Evolutionary conservation across 2,888 invertebrate genomes (phyloP).

Genomic region (Caenorhabditis uteleia): DNA sequence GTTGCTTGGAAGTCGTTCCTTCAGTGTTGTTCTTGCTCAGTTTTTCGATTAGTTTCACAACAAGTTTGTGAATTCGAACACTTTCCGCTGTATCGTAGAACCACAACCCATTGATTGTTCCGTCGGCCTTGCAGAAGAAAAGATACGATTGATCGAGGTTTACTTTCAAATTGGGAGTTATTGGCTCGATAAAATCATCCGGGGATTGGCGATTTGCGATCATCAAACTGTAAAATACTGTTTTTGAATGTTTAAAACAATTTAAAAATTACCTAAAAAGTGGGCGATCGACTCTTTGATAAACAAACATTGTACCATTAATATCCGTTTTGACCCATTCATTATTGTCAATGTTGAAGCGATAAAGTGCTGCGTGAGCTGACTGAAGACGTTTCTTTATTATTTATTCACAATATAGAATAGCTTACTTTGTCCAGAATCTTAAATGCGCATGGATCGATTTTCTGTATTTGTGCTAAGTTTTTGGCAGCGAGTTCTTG

Average conservation of each 20-base stretch:
- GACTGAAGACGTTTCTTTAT: constrained; percentile 27
- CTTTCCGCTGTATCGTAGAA: constrained; percentile 47
- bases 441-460: constrained; percentile 56
- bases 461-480: constrained; percentile 51
- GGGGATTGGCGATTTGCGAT: constrained; percentile 64
- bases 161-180: constrained; percentile 44
- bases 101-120: constrained; percentile 57
- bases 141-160: constrained; percentile 54
- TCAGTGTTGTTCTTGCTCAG: constrained; percentile 32
- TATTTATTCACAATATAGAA: too few species aligned
- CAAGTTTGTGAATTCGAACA: constrained; percentile 20
- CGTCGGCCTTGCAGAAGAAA: constrained; percentile 52
- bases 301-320: constrained; percentile 64
- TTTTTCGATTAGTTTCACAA: constrained; percentile 37
- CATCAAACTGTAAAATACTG: constrained; percentile 46
- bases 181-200: constrained; percentile 56
- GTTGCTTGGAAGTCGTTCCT: constrained; percentile 4
- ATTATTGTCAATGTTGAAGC: constrained; percentile 41
- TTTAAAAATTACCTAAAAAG: constrained; percentile 38
- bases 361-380: constrained; percentile 56
- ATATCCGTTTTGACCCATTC: constrained; percentile 59
- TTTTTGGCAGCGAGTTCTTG: constrained; percentile 44
- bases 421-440: constrained; percentile 52
- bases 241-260: background rate
- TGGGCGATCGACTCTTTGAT: constrained; percentile 56